phyloP scores from a whole-genome alignment of 2,797 vertebrate genomes.

The Karalla daura region DNA sequence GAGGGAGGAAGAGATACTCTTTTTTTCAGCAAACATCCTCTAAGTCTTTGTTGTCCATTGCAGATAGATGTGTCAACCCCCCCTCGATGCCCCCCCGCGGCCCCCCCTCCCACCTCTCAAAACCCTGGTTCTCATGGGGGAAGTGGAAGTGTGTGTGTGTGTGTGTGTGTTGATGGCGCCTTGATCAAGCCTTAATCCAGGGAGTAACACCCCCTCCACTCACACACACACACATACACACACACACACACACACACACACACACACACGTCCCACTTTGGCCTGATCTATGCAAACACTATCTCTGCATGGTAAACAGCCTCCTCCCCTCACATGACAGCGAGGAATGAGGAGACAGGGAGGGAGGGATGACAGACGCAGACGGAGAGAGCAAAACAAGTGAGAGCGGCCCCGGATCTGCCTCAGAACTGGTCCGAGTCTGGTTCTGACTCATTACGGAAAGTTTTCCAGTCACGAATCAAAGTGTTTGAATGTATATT shows the following conservation, averaged over 20 bases:
- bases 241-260: conserved; percentile 35
- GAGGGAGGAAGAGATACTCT: not conserved
- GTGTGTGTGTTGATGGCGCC: conserved; percentile 56
- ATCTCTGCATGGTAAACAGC: conserved; percentile 83
- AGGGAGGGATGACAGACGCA: conserved; percentile 17
- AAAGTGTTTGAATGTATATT: too few relatives aligned
- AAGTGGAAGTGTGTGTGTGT: conserved; percentile 13
- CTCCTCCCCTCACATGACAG: conserved; percentile 37
- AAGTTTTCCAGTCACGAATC: too few relatives aligned
- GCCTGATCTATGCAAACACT: conserved; percentile 81
- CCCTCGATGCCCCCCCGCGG: too few relatives aligned
- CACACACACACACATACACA: conserved; percentile 33
- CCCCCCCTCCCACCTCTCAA: conserved; percentile 10
- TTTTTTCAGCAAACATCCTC: conserved; percentile 44
- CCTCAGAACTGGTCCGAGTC: too few relatives aligned
- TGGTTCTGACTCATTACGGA: too few relatives aligned
- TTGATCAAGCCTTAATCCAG: conserved; percentile 81
- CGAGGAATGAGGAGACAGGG: conserved; percentile 24
- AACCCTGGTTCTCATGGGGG: conserved; percentile 49
- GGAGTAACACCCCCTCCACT: conserved; percentile 45
- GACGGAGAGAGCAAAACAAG: not conserved
- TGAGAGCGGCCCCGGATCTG: too few relatives aligned
- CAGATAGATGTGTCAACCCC: conserved; percentile 63
- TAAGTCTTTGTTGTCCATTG: conserved; percentile 69
- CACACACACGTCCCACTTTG: conserved; percentile 52